Conservation (phyloP, 92 coral and sea anemone species). For the Isaurus tuberculatus region DNA sequence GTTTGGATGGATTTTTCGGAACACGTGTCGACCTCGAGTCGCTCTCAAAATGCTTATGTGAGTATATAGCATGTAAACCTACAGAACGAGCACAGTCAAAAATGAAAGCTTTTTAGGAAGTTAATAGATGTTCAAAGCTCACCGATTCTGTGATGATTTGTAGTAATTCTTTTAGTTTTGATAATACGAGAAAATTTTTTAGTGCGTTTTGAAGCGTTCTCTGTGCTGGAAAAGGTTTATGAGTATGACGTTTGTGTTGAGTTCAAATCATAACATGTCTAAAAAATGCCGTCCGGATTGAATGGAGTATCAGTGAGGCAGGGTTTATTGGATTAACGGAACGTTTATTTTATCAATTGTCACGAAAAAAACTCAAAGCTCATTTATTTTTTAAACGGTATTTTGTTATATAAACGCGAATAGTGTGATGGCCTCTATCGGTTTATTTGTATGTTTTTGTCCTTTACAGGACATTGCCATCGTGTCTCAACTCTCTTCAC, state of each 20-base stretch:
- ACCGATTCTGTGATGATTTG: background rate
- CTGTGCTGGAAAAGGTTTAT: constrained; percentile 24
- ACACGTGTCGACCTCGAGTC: constrained; percentile 37
- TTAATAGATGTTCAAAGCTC: constrained; percentile 13
- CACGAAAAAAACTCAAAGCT: constrained; percentile 19
- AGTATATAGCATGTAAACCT: constrained; percentile 5
- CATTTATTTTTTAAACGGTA: constrained; percentile 16
- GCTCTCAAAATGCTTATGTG: constrained; percentile 38
- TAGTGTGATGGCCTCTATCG: background rate
- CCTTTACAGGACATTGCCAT: background rate
- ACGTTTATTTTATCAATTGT: constrained; percentile 27
- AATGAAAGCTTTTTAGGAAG: constrained; percentile 20
- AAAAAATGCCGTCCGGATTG: background rate
- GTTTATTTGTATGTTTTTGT: background rate
- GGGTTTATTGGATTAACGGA: constrained; percentile 36
- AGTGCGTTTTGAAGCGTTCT: constrained; percentile 5
- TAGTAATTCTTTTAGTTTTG: background rate
- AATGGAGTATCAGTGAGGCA: constrained; percentile 9
- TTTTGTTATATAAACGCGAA: constrained; percentile 16
- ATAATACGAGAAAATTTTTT: background rate
- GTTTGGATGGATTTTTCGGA: background rate
- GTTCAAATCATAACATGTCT: constrained; percentile 12
- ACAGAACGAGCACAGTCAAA: constrained; percentile 16
- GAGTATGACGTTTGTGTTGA: constrained; percentile 14
- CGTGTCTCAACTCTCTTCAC: background rate